Evolutionary conservation across 2,888 invertebrate genomes (phyloP).

Genomic region (Halictus quadricinctus): DNA sequence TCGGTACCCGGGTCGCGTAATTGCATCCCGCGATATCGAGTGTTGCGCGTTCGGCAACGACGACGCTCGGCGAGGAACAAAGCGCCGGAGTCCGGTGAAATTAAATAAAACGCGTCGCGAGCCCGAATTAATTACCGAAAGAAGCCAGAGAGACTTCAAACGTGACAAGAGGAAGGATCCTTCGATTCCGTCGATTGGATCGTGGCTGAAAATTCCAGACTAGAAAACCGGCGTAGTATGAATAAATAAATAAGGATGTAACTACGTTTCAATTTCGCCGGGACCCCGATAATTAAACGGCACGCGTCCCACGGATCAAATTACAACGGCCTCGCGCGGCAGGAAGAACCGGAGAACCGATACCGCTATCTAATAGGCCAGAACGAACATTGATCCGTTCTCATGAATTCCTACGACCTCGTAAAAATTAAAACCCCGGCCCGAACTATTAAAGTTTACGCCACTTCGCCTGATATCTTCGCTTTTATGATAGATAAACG

Average conservation of each 20-base stretch:
- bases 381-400: background rate
- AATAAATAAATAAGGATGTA: slow-evolving; percentile 44
- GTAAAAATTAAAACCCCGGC: slow-evolving; percentile 1
- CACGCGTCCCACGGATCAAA: slow-evolving; percentile 15
- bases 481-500: background rate
- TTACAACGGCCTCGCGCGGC: slow-evolving; percentile 9
- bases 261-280: slow-evolving; percentile 26
- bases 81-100: background rate
- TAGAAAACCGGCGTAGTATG: slow-evolving; percentile 28
- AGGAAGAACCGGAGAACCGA: background rate
- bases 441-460: background rate
- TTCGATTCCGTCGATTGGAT: background rate
- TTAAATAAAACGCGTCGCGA: slow-evolving; percentile 14
- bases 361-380: background rate
- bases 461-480: background rate
- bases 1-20: slow-evolving; percentile 48
- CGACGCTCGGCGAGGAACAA: slow-evolving; percentile 22
- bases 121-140: background rate
- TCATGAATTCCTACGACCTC: background rate
- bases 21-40: slow-evolving; percentile 43
- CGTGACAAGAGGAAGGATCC: background rate
- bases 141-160: background rate
- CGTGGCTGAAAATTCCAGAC: slow-evolving; percentile 3
- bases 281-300: slow-evolving; percentile 25
- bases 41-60: slow-evolving; percentile 16